Base-by-base conservation (phyloP, 1,140 invertebrate species). In the Trichonephila clavata region DNA sequence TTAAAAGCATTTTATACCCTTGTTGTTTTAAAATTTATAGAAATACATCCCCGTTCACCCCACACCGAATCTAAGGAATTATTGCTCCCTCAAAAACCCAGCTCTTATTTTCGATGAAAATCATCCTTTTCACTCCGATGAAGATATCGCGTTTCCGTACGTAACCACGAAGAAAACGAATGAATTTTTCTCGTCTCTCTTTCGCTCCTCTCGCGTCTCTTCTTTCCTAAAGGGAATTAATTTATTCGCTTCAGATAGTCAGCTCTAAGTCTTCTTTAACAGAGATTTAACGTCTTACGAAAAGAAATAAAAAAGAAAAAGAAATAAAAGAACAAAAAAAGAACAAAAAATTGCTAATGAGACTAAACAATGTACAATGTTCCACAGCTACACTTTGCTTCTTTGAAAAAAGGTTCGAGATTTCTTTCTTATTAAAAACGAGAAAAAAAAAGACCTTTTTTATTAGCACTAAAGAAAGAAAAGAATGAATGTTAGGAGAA, bases 341-440 rank as follows among this genome's bases (percentile, higher is more conserved):
- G 50, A 83, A 83, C 59, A 60, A 84, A 84, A 84, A 83, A 84
- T 59, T 24, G 57, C 50, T 84, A 84, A 84, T 84, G 71, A 77
- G 71, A 77, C 71, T 27, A 39, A 77, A 77, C 71, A 77, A 77
- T 77, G 71, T 77, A 77, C n/a, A 39, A 39, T 18, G 71, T 27
- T 6, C 27, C 27, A 39, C 24, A 14, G 27, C 65, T 77, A 39
- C 32, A 77, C 18, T n/a, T n/a, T 77, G 24, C 27, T 39, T 77
- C 32, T 77, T 4, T 20, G 27, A 32, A 71, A 71, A 77, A 32
- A 39, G 16, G 16, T 0, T n/a, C 6, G 32, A 39, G 71, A 77
- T 77, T 77, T 77, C 71, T 77, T 77, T 77, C 71, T 77, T 77
- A 1, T 77, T 39, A 32, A 32, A 32, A 77, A 77, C 6, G 27